These are phyloP conservation scores for Psittacula cyanocephala DNA, from an alignment of 2,113 vertebrate species.

Conservation along the genomic window DNA sequence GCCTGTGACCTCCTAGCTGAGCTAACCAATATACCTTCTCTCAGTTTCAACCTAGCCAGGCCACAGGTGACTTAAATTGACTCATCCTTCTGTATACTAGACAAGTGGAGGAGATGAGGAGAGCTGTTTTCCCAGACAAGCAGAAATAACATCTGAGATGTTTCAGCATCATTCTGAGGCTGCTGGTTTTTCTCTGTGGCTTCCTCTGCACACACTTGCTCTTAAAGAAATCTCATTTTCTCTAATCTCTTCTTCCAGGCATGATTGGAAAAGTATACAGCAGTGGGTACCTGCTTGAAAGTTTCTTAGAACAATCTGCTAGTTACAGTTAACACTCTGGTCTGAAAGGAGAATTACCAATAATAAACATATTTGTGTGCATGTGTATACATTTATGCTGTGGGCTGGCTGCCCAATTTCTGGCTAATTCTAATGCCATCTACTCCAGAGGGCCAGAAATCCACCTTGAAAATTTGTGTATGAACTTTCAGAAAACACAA, in stretches of 20 bases:
- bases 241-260: neutral
- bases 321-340: neutral
- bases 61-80: neutral
- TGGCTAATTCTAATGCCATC: neutral
- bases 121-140: neutral
- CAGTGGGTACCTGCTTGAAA: neutral
- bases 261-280: neutral
- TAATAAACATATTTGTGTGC: neutral
- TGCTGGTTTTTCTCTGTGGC: neutral
- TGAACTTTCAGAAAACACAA: neutral
- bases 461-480: neutral
- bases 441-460: neutral
- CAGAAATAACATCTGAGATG: neutral
- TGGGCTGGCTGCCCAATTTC: neutral
- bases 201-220: neutral
- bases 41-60: neutral
- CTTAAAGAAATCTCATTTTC: neutral
- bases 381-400: fast-evolving
- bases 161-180: neutral
- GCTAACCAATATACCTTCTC: neutral
- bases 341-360: neutral
- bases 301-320: neutral
- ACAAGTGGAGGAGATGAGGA: neutral
- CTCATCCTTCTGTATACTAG: neutral
- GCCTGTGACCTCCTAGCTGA: neutral